phyloP scores from a whole-genome alignment of 2,113 vertebrate species.

The Spheniscus mendiculus region DNA sequence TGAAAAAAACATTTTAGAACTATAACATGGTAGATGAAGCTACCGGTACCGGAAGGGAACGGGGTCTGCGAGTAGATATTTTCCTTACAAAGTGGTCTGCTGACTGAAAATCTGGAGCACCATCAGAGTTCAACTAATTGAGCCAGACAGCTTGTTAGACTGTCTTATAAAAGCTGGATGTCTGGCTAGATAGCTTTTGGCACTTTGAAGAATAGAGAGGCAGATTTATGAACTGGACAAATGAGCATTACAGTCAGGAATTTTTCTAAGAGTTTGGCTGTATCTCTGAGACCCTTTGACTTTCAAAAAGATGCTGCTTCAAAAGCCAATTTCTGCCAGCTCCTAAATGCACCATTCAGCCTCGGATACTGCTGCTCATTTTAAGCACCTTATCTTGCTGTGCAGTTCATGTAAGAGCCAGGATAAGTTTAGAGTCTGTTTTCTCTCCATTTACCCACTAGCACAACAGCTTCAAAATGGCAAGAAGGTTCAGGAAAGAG shows the following conservation, averaged over 20 bases:
- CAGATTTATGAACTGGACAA: slow-evolving; percentile 63
- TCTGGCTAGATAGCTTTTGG: slow-evolving; percentile 65
- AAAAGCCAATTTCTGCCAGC: neutral
- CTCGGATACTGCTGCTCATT: neutral
- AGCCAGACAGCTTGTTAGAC: slow-evolving; percentile 64
- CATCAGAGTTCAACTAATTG: slow-evolving; percentile 55
- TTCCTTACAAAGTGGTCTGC: slow-evolving; percentile 53
- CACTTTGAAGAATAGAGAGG: slow-evolving; percentile 30
- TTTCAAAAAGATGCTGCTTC: slow-evolving; percentile 11
- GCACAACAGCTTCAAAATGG: neutral
- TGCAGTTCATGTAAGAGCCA: neutral
- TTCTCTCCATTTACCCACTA: neutral
- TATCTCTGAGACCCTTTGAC: slow-evolving; percentile 24
- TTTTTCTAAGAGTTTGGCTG: slow-evolving; percentile 33
- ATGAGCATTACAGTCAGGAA: neutral
- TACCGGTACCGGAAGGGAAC: neutral
- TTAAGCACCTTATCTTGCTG: neutral
- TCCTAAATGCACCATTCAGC: neutral
- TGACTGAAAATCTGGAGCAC: slow-evolving; percentile 53
- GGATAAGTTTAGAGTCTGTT: neutral
- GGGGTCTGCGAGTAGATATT: slow-evolving; percentile 1
- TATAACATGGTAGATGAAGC: neutral
- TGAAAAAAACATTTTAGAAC: neutral
- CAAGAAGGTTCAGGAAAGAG: neutral
- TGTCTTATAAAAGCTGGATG: slow-evolving; percentile 59